phyloP scores from a whole-genome alignment of 2,797 vertebrate species.

The Trichosurus vulpecula region DNA sequence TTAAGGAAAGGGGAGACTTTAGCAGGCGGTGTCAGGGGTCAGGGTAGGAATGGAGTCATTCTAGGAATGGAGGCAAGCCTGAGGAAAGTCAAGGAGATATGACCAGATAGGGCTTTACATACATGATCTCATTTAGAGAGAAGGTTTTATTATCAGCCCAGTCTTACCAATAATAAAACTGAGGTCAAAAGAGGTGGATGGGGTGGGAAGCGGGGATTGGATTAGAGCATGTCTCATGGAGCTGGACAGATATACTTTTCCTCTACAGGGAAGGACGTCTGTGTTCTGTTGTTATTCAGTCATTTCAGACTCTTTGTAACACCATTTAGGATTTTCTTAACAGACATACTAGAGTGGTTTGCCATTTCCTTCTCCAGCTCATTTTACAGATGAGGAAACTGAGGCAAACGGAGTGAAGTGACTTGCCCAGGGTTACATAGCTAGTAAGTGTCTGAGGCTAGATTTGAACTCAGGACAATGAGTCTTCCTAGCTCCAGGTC shows the following conservation, averaged over 20 bases:
- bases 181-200: neutral
- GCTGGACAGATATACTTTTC: neutral
- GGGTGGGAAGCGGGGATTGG: neutral
- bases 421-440: neutral
- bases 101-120: neutral
- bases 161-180: neutral
- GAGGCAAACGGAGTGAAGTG: neutral
- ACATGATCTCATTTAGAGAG: neutral
- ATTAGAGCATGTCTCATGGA: neutral
- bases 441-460: neutral
- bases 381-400: neutral
- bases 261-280: neutral
- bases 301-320: neutral
- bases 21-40: neutral
- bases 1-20: neutral
- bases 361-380: neutral
- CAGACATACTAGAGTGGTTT: neutral
- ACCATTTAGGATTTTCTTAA: neutral
- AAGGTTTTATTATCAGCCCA: neutral
- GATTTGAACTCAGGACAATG: neutral
- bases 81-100: neutral
- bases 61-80: neutral
- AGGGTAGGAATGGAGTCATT: neutral
- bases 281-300: neutral
- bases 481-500: neutral